phyloP scores from a whole-genome alignment of 2,113 vertebrate genomes.

The Anas platyrhynchos region DNA sequence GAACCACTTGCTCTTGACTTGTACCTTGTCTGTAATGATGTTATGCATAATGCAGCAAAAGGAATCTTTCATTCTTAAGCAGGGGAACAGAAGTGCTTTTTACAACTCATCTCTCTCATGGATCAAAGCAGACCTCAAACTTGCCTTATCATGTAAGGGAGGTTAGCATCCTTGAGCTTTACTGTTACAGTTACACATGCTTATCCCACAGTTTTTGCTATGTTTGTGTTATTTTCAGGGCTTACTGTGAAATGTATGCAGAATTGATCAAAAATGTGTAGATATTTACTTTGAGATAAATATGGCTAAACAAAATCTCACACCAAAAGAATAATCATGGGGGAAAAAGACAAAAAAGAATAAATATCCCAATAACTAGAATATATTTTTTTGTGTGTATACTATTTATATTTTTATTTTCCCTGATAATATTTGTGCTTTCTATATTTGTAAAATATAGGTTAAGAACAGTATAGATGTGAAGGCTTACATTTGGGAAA shows the following conservation, averaged over 20 bases:
- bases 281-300: not conserved
- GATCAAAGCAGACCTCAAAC: constrained; percentile 72
- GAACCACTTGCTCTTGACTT: constrained; percentile 66
- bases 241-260: not conserved
- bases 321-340: not conserved
- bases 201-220: constrained; percentile 14
- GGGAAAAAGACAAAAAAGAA: not conserved
- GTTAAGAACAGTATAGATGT: not conserved
- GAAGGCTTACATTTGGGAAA: constrained; percentile 13
- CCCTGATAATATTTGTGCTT: not conserved
- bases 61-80: constrained; percentile 69
- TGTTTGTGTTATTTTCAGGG: not conserved
- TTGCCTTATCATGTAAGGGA: constrained; percentile 41
- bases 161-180: constrained; percentile 33
- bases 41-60: constrained; percentile 80
- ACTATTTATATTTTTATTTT: constrained; percentile 4
- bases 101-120: constrained; percentile 63
- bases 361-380: not conserved
- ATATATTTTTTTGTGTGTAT: not conserved
- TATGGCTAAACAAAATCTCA: not conserved
- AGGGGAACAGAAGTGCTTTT: constrained; percentile 54
- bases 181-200: constrained; percentile 19
- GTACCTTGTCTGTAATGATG: constrained; percentile 75
- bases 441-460: not conserved
- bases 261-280: not conserved